phyloP scores from a whole-genome alignment of 1,140 invertebrate genomes.

The Drosophila dunni region DNA sequence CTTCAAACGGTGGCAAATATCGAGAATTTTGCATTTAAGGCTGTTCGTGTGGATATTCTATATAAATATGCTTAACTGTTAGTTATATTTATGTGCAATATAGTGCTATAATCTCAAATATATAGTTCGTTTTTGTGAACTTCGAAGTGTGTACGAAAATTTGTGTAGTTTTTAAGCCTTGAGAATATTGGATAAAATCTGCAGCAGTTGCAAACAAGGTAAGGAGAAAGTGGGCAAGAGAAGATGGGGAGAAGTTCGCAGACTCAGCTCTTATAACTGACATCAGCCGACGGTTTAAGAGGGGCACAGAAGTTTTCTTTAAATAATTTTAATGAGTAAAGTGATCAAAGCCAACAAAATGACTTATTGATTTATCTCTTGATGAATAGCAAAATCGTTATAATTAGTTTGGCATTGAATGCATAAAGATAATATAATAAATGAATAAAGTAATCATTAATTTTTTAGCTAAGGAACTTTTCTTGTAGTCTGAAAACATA shows the following conservation, averaged over 20 bases:
- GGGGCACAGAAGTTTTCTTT: too few relatives aligned
- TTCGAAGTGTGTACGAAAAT: neutral
- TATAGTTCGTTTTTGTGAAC: slow-evolving; percentile 1
- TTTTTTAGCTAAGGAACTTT: too few relatives aligned
- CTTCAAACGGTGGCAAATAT: slow-evolving; percentile 16
- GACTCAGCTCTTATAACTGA: neutral
- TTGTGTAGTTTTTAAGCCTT: neutral
- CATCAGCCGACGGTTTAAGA: neutral
- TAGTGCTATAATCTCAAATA: neutral
- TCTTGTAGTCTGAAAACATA: too few relatives aligned
- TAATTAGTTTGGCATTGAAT: too few relatives aligned
- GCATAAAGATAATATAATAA: too few relatives aligned
- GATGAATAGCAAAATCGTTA: too few relatives aligned
- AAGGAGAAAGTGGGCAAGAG: neutral
- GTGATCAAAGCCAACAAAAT: too few relatives aligned
- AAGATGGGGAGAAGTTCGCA: neutral
- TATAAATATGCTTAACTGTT: neutral
- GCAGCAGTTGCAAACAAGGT: neutral
- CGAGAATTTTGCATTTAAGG: neutral
- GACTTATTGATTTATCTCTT: too few relatives aligned
- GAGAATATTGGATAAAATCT: slow-evolving; percentile 17
- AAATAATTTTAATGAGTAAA: too few relatives aligned
- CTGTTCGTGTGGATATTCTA: neutral
- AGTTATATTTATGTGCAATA: neutral
- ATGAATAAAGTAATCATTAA: too few relatives aligned